Conservation (phyloP, 2,888 invertebrate species). For the Heliconius charithonia region DNA sequence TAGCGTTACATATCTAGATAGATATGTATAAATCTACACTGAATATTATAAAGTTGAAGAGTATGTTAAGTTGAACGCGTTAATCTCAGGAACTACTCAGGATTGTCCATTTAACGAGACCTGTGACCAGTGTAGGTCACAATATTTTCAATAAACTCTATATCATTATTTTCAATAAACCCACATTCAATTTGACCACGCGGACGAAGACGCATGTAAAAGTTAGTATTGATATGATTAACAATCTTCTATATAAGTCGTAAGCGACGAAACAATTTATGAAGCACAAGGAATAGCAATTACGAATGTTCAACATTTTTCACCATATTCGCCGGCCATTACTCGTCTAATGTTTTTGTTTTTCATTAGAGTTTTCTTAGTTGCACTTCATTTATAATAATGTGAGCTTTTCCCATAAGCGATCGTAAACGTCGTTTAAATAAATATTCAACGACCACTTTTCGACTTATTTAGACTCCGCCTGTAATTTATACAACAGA, state of each 20-base stretch:
- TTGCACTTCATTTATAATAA: slow-evolving; percentile 8
- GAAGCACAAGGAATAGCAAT: slow-evolving; percentile 55
- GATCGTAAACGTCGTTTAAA: slow-evolving; percentile 23
- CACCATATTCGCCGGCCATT: slow-evolving; percentile 49
- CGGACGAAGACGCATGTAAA: too few relatives aligned
- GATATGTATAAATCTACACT: too few relatives aligned
- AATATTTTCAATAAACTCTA: too few relatives aligned
- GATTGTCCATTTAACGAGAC: too few relatives aligned
- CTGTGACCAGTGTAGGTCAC: too few relatives aligned
- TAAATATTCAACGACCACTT: slow-evolving; percentile 32
- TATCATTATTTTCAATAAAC: too few relatives aligned
- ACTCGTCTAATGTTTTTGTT: slow-evolving; percentile 27
- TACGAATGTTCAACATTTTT: slow-evolving; percentile 58
- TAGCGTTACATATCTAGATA: too few relatives aligned
- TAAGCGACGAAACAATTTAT: slow-evolving; percentile 4
- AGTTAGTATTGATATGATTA: slow-evolving; percentile 14
- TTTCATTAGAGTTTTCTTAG: slow-evolving; percentile 19
- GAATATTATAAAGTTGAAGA: too few relatives aligned
- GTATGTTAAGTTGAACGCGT: too few relatives aligned
- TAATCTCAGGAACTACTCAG: too few relatives aligned
- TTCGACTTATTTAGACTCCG: slow-evolving; percentile 30
- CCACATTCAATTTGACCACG: too few relatives aligned
- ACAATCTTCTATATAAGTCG: slow-evolving; percentile 7
- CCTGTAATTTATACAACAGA: slow-evolving; percentile 14
- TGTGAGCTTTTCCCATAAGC: slow-evolving; percentile 36